Evolutionary conservation across 2,113 vertebrate genomes (phyloP).

Genomic region (Cyprinodon variegatus): DNA sequence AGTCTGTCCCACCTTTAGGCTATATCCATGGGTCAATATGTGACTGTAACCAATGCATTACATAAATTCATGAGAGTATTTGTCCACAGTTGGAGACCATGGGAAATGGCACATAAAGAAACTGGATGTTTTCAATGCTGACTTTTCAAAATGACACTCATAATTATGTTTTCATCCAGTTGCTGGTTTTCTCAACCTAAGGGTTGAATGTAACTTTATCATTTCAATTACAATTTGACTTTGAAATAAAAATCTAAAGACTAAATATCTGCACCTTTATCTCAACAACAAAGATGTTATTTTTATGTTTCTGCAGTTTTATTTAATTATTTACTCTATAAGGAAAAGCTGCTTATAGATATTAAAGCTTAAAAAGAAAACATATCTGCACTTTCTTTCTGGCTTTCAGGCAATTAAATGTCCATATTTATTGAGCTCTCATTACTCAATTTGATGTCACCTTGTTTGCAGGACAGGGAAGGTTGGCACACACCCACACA

Average conservation of each 20-base stretch:
- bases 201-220: background rate
- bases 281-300: background rate
- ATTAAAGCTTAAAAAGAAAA: constrained; percentile 28
- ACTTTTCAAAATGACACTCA: background rate
- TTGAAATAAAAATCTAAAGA: background rate
- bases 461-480: constrained; percentile 7
- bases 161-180: background rate
- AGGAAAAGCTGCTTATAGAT: background rate
- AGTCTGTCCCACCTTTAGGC: constrained; percentile 19
- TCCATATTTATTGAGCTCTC: constrained; percentile 12
- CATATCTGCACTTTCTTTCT: constrained; percentile 26
- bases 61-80: background rate
- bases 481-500: constrained; percentile 11
- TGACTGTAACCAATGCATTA: constrained; percentile 7
- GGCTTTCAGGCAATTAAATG: constrained; percentile 40
- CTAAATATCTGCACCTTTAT: background rate
- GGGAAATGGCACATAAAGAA: background rate
- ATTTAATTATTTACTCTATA: constrained; percentile 10
- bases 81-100: background rate
- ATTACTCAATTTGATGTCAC: constrained; percentile 22
- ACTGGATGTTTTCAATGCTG: background rate
- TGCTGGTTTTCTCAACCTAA: background rate
- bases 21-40: constrained; percentile 29
- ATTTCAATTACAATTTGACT: background rate
- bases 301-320: background rate